Conservation (phyloP, 2,113 vertebrate species). For the Collichthys lucidus region DNA sequence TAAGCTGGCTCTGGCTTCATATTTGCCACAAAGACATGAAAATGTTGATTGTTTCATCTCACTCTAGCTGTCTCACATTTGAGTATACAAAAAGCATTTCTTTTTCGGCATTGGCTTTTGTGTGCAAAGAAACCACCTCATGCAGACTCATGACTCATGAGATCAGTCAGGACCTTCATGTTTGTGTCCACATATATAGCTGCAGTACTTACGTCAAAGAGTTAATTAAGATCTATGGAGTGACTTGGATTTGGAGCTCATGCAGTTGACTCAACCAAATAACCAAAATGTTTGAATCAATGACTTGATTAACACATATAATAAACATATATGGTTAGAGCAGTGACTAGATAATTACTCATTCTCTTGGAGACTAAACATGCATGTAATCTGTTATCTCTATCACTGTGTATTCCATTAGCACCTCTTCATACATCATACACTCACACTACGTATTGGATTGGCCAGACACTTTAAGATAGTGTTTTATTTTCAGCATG, state of each 20-base stretch:
- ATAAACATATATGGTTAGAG: not conserved
- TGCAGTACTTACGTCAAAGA: constrained; percentile 2
- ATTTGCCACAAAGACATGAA: not conserved
- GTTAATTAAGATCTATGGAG: not conserved
- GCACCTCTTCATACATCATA: not conserved
- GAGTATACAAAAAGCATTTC: not conserved
- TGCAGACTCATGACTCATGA: not conserved
- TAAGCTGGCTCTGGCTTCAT: not conserved
- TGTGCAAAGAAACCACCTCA: not conserved
- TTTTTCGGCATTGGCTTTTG: not conserved
- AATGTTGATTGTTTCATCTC: not conserved
- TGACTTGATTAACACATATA: not conserved
- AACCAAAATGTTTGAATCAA: not conserved
- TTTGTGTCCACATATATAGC: constrained; percentile 19
- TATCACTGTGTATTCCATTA: not conserved
- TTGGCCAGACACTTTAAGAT: not conserved
- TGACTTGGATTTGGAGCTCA: not conserved
- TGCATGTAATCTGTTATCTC: not conserved
- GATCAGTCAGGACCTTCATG: constrained; percentile 7
- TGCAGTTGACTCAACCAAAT: constrained; percentile 12
- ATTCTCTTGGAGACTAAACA: constrained; percentile 38
- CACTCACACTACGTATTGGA: not conserved
- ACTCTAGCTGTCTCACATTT: not conserved
- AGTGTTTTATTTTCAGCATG: no score
- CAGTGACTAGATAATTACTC: not conserved